Evolutionary conservation across 2,797 vertebrate species (phyloP).

Genomic region (Iguana delicatissima): DNA sequence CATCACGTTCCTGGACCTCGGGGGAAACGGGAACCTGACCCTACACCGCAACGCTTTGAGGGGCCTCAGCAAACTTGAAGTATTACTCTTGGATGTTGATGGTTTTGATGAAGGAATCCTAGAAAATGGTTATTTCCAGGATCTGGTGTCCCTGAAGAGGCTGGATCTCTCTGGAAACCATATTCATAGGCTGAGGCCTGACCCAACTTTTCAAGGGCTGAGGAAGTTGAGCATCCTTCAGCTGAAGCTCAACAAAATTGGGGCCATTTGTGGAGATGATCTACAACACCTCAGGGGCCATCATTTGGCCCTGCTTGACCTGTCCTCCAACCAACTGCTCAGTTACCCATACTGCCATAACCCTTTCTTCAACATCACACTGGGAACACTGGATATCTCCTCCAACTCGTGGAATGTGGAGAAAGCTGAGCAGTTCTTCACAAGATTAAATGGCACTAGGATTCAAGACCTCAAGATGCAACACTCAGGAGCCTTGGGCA

Average conservation of each 20-base stretch:
- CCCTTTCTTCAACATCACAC: constrained; percentile 48
- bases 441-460: constrained; percentile 19
- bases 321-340: constrained; percentile 53
- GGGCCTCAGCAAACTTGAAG: constrained; percentile 50
- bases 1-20: constrained; percentile 59
- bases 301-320: constrained; percentile 48
- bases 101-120: constrained; percentile 50
- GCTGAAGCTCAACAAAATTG: constrained; percentile 58
- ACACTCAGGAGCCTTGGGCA: constrained; percentile 39
- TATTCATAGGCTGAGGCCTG: constrained; percentile 45
- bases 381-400: constrained; percentile 60
- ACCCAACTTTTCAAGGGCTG: constrained; percentile 49
- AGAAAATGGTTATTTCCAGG: constrained; percentile 45
- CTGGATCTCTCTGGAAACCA: constrained; percentile 58
- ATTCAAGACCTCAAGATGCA: constrained; percentile 51
- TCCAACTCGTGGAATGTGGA: constrained; percentile 31
- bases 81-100: constrained; percentile 48
- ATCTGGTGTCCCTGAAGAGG: constrained; percentile 48
- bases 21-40: constrained; percentile 45
- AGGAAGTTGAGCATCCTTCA: constrained; percentile 23
- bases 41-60: constrained; percentile 48
- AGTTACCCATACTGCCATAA: constrained; percentile 25
- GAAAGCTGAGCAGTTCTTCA: constrained; percentile 35
- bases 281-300: constrained; percentile 36
- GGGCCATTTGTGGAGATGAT: constrained; percentile 38